phyloP scores from a whole-genome alignment of 2,113 vertebrate genomes.

The Typhlomys cinereus region DNA sequence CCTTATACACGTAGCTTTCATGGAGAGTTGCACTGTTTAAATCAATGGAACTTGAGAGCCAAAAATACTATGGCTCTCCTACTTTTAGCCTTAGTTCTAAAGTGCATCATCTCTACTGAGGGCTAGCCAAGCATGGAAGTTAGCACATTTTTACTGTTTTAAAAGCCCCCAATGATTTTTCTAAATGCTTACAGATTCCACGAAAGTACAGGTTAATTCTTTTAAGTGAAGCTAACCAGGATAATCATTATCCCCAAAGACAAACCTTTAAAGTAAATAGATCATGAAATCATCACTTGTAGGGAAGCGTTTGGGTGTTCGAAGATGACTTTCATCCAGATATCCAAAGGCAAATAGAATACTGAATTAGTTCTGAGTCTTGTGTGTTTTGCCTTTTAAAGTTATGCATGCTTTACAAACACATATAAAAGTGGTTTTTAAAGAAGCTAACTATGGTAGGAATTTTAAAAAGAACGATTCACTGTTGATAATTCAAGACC shows the following conservation, averaged over 20 bases:
- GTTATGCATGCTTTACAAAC: slow-evolving; percentile 63
- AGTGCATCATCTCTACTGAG: neutral
- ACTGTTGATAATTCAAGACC: slow-evolving; percentile 3
- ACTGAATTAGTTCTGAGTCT: slow-evolving; percentile 60
- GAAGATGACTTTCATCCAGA: slow-evolving; percentile 68
- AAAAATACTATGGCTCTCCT: neutral
- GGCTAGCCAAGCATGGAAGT: neutral
- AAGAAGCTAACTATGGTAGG: slow-evolving; percentile 30
- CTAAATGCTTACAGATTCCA: slow-evolving; percentile 52
- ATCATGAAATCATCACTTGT: slow-evolving; percentile 70
- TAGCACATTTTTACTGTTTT: slow-evolving; percentile 28
- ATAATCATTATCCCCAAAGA: slow-evolving; percentile 56
- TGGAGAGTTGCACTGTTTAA: neutral
- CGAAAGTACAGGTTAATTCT: slow-evolving; percentile 45
- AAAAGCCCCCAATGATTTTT: slow-evolving; percentile 32
- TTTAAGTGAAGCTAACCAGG: slow-evolving; percentile 42
- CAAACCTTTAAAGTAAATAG: slow-evolving; percentile 68
- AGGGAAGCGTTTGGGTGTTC: slow-evolving; percentile 48
- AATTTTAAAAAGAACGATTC: slow-evolving; percentile 50
- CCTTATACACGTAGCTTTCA: neutral
- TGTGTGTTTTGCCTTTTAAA: slow-evolving; percentile 63
- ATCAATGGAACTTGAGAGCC: neutral
- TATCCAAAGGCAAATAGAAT: slow-evolving; percentile 59
- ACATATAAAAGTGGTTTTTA: slow-evolving; percentile 54
- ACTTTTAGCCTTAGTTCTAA: neutral